phyloP scores from a whole-genome alignment of 2,888 invertebrate species.

The Stenurella melanura region DNA sequence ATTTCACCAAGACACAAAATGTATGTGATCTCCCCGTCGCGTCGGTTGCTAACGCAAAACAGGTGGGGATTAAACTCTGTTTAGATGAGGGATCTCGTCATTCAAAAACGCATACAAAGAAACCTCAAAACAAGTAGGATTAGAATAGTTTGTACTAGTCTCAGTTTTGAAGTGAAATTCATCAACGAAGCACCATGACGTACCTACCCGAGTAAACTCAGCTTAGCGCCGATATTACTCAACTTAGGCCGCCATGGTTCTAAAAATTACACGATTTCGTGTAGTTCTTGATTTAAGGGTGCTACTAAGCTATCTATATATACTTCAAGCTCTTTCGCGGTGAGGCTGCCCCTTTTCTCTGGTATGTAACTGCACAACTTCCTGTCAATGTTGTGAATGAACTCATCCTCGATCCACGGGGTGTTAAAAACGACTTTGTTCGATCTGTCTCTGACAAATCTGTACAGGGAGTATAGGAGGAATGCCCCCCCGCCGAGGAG shows the following conservation, averaged over 20 bases:
- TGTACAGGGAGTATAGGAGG: slow-evolving; percentile 74
- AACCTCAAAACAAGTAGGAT: no score
- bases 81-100: no score
- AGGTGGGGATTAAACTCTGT: not conserved
- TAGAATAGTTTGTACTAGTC: slow-evolving; percentile 2
- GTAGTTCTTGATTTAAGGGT: slow-evolving; percentile 14
- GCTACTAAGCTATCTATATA: slow-evolving; percentile 58
- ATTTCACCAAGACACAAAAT: no score
- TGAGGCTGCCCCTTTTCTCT: slow-evolving; percentile 62
- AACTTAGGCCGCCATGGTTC: not conserved
- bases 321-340: slow-evolving; percentile 68
- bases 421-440: slow-evolving; percentile 49
- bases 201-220: not conserved
- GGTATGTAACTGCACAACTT: slow-evolving; percentile 67
- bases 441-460: slow-evolving; percentile 60
- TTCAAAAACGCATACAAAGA: no score
- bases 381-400: slow-evolving; percentile 62
- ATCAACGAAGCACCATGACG: not conserved
- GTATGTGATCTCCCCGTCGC: no score
- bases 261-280: slow-evolving; percentile 20
- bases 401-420: slow-evolving; percentile 67
- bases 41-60: not conserved
- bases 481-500: slow-evolving; percentile 75
- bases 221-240: not conserved
- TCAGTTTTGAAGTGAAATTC: not conserved